Base-by-base conservation (phyloP, 2,888 invertebrate genomes). In the Thelaira solivaga region DNA sequence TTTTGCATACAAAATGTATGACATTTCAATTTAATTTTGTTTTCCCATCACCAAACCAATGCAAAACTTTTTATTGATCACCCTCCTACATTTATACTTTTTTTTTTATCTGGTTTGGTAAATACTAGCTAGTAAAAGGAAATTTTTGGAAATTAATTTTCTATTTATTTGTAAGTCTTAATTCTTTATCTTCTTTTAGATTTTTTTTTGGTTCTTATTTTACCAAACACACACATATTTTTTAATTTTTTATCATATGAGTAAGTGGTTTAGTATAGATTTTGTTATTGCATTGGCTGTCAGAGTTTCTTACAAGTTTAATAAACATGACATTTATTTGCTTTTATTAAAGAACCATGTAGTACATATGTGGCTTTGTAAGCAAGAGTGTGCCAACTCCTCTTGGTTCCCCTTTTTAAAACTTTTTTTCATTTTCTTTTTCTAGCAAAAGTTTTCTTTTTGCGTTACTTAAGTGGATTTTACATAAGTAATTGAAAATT, bases 121-220 rank as follows among this genome's bases (percentile, higher is more conserved):
- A n/a, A n/a, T n/a, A n/a, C 6, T 43, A 18, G 13, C 26, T 55
- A 29, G 36, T 45, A 49, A 73, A 51, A 31, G 69, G 73, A 78
- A 78, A 73, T 78, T 57, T 68, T 74, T 73, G 68, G 59, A 73
- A 78, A 78, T 74, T 78, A 78, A 74, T 78, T 74, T 78, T 64
- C 64, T 65, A 74, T 74, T 78, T 69, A 64, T 74, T 74, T 78
- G 73, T 51, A 64, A 59, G 57, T 34, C 24, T 36, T 69, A 41
- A 11, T 22, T 8, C 24, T 47, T 26, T 59, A 47, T 55, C 10
- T 43, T 7, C 11, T 49, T 10, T n/a, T 26, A 16, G 10, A 31
- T 20, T 59, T 29, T 45, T 31, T 20, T 18, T 24, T 20, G n/a
- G 2, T 31, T 16, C 16, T 10, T 53, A 53, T 29, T 13, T 16